phyloP scores from a whole-genome alignment of 2,113 vertebrate genomes.

The Nipponia nippon region DNA sequence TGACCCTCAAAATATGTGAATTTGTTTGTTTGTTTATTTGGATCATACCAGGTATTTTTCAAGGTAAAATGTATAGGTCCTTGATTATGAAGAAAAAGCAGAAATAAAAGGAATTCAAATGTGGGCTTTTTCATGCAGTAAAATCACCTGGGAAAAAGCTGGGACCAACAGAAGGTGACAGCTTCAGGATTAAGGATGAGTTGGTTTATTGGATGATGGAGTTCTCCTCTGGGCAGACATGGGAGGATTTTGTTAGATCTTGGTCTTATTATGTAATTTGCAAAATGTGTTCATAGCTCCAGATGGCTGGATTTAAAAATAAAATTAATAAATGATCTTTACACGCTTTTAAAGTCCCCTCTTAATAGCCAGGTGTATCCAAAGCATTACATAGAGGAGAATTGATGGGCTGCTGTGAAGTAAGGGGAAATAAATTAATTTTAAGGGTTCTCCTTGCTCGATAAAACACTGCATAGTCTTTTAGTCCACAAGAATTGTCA shows the following conservation, averaged over 20 bases:
- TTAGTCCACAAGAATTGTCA: background rate
- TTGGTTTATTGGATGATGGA: background rate
- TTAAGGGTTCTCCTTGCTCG: background rate
- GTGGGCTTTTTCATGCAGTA: background rate
- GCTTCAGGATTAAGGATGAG: background rate
- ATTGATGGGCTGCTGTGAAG: background rate
- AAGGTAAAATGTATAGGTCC: background rate
- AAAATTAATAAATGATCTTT: constrained; percentile 46
- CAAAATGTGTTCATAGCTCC: constrained; percentile 4
- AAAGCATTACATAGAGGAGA: background rate
- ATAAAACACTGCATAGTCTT: background rate
- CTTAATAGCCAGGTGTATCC: background rate
- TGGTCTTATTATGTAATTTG: background rate
- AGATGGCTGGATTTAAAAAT: constrained; percentile 48
- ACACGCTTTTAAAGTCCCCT: background rate
- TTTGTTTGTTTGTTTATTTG: background rate
- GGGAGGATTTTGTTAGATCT: constrained; percentile 17
- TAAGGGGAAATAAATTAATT: background rate
- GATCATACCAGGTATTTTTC: background rate
- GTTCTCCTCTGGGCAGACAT: background rate
- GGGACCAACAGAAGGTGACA: background rate
- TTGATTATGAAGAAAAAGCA: background rate
- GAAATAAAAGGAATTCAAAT: background rate
- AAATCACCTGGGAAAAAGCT: background rate
- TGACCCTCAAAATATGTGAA: background rate